Base-by-base conservation (phyloP, 1,140 invertebrate genomes). In the Euwallacea similis region DNA sequence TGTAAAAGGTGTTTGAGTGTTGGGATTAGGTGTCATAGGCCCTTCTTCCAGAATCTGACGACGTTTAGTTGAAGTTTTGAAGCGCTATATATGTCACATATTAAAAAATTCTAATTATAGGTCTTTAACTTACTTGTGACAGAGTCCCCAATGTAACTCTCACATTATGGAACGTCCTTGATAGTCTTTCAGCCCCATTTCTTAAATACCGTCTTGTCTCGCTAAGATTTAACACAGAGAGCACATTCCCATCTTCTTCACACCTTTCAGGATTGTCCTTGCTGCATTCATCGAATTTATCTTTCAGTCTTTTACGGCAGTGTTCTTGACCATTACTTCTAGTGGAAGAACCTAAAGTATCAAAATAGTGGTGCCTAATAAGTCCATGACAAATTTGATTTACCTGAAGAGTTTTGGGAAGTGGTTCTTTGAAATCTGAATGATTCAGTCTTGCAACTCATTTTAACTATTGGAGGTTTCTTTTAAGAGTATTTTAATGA, bases 91-190 rank as follows among this genome's bases (percentile, higher is more conserved):
- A 67, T 33, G 1, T 33, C 21, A 67, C 15, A 76, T 43, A 56
- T 72, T 65, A 64, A 42, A 67, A 59, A 41, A 3, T 0, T 33
- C 55, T 50, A 47, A 33, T 43, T 46, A 69, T 42, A 0, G 16
- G 33, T 16, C 33, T 44, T 55, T 33, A 11, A 47, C 10, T 71
- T 77, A 88, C 87, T 82, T 88, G 87, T 15, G 87, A 86, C 69
- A 88, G 81, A 7, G 83, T 85, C 41, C 85, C 87, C 66, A 88
- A 80, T 6, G 84, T 85, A 4, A 84, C 83, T 72, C 85, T 81
- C 4, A 89, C 84, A 10, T 81, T 84, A 42, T 85, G 86, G 71
- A 88, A 85, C 2, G 87, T 87, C 76, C 83, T 87, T 4, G 86
- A 85, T 11, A 88, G 78, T 73, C 84, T 86, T 42, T 87, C 85